Percentiles rank a stretch among this genome's conserved stretches.
phyloP scores from a whole-genome alignment of 1,140 invertebrate species.

The Drosophila ohnishii region DNA sequence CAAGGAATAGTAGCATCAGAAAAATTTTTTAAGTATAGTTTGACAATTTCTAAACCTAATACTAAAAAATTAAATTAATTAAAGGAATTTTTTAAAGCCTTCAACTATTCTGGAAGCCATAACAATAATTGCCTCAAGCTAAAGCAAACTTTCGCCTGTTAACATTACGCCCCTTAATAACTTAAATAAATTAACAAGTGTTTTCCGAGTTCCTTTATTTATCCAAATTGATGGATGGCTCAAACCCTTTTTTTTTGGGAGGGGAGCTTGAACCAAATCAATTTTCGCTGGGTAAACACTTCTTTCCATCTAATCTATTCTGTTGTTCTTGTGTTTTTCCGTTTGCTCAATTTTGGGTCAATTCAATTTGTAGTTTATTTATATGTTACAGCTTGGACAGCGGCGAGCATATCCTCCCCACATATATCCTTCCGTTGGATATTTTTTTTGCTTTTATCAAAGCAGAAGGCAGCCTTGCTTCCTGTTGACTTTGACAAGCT shows the following conservation, averaged over 20 bases:
- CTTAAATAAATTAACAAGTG: slow-evolving; percentile 12
- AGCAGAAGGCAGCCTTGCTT: not conserved
- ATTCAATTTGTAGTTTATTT: slow-evolving; percentile 67
- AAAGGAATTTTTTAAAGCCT: too few relatives aligned
- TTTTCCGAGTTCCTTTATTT: not conserved
- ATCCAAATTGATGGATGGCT: slow-evolving; percentile 8
- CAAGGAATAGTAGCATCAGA: too few relatives aligned
- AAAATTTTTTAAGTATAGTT: too few relatives aligned
- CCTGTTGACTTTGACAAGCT: slow-evolving; percentile 28
- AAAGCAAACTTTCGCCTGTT: too few relatives aligned
- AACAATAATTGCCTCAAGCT: too few relatives aligned
- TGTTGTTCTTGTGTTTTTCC: slow-evolving; percentile 9
- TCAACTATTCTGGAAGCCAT: too few relatives aligned
- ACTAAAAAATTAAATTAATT: too few relatives aligned
- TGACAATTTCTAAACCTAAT: too few relatives aligned
- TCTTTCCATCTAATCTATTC: slow-evolving; percentile 8
- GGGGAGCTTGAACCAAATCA: not conserved
- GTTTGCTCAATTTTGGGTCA: slow-evolving; percentile 35
- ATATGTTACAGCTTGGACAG: slow-evolving; percentile 38
- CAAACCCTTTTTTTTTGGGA: slow-evolving; percentile 4
- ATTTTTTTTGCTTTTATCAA: not conserved
- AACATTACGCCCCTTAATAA: not conserved
- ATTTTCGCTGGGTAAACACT: slow-evolving; percentile 29
- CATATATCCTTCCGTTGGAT: not conserved
- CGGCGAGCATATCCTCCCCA: not conserved